Evolutionary conservation across 2,888 invertebrate genomes (phyloP), one percentile per base, ranked within the genome.

Genomic region (Melieria omissa): DNA sequence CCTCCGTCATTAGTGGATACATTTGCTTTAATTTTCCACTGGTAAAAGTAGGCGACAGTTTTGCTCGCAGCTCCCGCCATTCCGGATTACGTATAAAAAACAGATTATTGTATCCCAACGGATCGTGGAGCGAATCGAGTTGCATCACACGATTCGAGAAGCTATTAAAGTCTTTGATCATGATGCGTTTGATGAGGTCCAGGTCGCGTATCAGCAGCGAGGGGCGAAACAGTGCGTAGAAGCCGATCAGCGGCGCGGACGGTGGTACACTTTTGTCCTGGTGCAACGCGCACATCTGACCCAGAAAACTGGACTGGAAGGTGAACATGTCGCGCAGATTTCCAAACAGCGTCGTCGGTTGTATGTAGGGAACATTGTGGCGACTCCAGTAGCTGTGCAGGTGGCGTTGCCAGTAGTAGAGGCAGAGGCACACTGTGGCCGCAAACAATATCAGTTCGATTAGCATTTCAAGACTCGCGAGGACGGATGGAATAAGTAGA

Each of bases 141-240:
- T 65, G 69, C 0, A 75, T 5, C 0, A 61, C 75, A 68, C 86
- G 83, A 68, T 88, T 83, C 0, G 78, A 62, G 69, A 88, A 88
- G 41, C 78, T 79, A 55, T 80, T 81, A 46, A 88, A 88, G 65
- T 88, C 88, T 57, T 86, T 88, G 3, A 88, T 82, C 70, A 89
- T 75, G 3, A 88, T 73, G 3, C 80, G 77, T 73, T 89, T 89
- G 0, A 88, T 74, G 1, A 88, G 71, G 0, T 86, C 86, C 0
- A 85, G 82, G 74, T 89, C 88, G 3, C 83, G 82, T 0, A 86
- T 65, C 2, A 88, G 5, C 3, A 88, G n/a, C 0, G 78, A 80
- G 0, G 88, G 88, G 5, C 83, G 83, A 73, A 87, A 81, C 29
- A 87, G 77, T 4, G 87, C 74, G 81, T 81, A 76, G 74, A 87